A percentile compares a stretch with the other conserved stretches of the same genome.
These are phyloP conservation scores for Meteorus colon DNA, from an alignment of 2,888 invertebrate species.

Conservation along the genomic window DNA sequence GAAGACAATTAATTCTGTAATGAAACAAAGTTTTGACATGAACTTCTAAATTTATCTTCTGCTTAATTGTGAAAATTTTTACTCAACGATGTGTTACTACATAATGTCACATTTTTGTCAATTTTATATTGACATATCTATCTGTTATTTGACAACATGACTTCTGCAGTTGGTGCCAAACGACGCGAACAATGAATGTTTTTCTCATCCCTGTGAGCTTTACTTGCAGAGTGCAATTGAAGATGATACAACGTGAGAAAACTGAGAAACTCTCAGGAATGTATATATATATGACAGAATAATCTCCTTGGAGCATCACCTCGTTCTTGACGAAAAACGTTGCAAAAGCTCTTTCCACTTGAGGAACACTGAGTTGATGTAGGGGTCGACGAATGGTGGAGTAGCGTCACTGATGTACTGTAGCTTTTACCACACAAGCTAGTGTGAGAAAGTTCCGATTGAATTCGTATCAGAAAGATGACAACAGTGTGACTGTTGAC, in stretches of 20 bases:
- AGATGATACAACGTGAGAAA: not conserved
- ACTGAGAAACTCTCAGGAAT: not conserved
- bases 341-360: constrained; percentile 18
- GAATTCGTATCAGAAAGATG: constrained; percentile 6
- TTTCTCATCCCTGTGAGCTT: not conserved
- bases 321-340: constrained; percentile 15
- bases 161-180: constrained; percentile 3
- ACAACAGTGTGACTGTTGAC: not conserved
- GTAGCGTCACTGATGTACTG: not conserved
- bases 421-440: constrained; percentile 2
- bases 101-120: not conserved
- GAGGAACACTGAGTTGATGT: not conserved
- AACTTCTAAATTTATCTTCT: not conserved
- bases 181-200: constrained; percentile 20
- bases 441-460: not conserved
- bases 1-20: not conserved
- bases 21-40: not conserved
- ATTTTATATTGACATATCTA: not conserved
- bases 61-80: not conserved
- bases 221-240: constrained; percentile 8
- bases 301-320: constrained; percentile 12
- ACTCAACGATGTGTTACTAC: not conserved
- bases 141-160: not conserved
- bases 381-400: not conserved
- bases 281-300: not conserved